phyloP scores from a whole-genome alignment of 2,797 vertebrate genomes.

The Chaetodon trifasciatus region DNA sequence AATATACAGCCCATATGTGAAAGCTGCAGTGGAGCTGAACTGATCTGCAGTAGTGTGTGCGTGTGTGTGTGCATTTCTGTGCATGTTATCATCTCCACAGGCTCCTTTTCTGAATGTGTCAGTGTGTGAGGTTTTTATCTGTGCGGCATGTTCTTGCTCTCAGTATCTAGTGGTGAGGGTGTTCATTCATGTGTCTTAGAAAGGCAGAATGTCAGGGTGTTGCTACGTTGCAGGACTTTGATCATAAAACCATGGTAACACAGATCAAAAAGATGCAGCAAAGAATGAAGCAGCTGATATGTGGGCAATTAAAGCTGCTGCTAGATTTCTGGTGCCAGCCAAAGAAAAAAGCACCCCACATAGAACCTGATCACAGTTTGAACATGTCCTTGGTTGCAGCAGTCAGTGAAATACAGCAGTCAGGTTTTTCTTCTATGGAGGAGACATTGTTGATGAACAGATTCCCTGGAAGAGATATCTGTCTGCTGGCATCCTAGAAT shows the following conservation, averaged over 20 bases:
- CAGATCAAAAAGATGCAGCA: conserved; percentile 48
- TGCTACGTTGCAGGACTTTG: conserved; percentile 54
- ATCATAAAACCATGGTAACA: conserved; percentile 81
- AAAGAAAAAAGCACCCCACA: conserved; percentile 9
- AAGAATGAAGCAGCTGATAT: conserved; percentile 67
- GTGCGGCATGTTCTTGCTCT: background rate
- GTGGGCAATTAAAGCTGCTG: conserved; percentile 72
- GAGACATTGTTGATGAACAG: background rate
- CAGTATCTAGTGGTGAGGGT: background rate
- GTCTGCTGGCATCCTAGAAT: background rate
- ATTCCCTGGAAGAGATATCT: background rate
- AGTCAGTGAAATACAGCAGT: background rate
- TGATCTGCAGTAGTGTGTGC: conserved; percentile 41
- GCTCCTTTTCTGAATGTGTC: conserved; percentile 33
- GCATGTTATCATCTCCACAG: conserved; percentile 26
- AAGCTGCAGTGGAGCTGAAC: conserved; percentile 56
- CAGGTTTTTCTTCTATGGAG: background rate
- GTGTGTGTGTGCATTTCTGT: conserved; percentile 18
- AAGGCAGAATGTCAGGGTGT: conserved; percentile 36
- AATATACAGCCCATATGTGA: conserved; percentile 43
- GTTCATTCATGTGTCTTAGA: conserved; percentile 23
- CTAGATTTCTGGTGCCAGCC: conserved; percentile 39
- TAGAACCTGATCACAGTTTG: conserved; percentile 15
- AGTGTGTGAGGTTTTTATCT: conserved; percentile 28
- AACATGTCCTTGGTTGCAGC: background rate